These are phyloP conservation scores for Pheucticus melanocephalus DNA, from an alignment of 2,113 vertebrate species.

Conservation along the genomic window DNA sequence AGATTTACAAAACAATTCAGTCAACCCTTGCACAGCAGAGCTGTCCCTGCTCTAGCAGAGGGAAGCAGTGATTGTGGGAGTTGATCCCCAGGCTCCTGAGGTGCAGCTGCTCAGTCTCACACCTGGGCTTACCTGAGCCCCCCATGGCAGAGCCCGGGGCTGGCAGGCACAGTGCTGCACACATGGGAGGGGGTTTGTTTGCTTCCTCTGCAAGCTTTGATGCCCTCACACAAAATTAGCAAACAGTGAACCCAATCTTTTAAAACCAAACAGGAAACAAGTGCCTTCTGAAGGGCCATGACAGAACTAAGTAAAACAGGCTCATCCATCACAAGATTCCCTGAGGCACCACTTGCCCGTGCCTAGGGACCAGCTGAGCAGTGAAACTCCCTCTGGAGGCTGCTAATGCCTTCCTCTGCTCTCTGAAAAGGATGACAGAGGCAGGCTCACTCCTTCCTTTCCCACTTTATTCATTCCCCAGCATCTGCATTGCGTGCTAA, in stretches of 20 bases:
- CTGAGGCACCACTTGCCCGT: neutral
- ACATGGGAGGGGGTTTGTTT: neutral
- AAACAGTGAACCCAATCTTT: neutral
- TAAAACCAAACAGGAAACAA: neutral
- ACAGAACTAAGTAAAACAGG: neutral
- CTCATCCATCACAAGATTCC: slow-evolving; percentile 7
- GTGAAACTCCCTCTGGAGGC: slow-evolving; percentile 58
- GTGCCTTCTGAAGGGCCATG: neutral
- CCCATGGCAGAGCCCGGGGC: neutral
- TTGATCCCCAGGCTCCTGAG: neutral
- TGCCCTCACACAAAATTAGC: neutral
- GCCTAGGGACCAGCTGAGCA: neutral
- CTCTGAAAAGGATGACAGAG: neutral
- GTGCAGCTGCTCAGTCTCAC: neutral
- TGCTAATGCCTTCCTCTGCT: slow-evolving; percentile 11
- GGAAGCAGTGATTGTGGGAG: neutral
- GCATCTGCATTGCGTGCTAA: slow-evolving; percentile 28
- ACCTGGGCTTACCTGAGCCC: neutral
- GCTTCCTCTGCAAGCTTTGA: neutral
- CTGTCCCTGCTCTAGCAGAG: neutral
- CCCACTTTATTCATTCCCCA: slow-evolving; percentile 7
- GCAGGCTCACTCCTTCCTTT: neutral
- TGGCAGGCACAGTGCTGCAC: neutral
- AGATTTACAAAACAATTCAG: slow-evolving; percentile 42
- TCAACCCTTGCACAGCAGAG: neutral